phyloP scores from a whole-genome alignment of 2,888 invertebrate species.

The Noctuana brunneofusca region DNA sequence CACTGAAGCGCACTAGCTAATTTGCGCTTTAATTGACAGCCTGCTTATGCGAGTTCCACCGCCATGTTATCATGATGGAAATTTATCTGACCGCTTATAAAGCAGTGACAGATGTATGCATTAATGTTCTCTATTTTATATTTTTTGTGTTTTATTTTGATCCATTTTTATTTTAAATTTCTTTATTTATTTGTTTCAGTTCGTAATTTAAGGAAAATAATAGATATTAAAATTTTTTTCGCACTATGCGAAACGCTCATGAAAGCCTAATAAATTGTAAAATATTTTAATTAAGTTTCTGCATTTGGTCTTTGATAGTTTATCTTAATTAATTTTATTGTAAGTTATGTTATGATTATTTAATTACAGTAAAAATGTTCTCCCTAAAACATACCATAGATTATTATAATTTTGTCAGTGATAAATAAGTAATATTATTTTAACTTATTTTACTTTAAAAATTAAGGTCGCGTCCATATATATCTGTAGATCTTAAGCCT shows the following conservation, averaged over 20 bases:
- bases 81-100: too few relatives aligned
- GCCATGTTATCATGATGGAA: neutral
- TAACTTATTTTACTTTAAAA: neutral
- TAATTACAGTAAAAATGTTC: neutral
- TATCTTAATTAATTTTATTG: neutral
- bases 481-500: conserved; percentile 22
- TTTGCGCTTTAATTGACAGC: neutral
- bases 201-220: too few relatives aligned
- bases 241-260: too few relatives aligned
- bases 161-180: too few relatives aligned
- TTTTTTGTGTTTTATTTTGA: too few relatives aligned
- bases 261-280: neutral
- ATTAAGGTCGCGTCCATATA: conserved; percentile 27
- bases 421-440: neutral
- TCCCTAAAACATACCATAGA: neutral
- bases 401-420: neutral
- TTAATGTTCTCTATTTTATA: too few relatives aligned
- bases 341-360: neutral
- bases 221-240: too few relatives aligned
- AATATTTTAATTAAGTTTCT: neutral
- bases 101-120: too few relatives aligned
- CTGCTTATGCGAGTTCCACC: conserved; percentile 16
- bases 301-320: neutral
- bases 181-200: too few relatives aligned
- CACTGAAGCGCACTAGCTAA: neutral